Percentiles rank a stretch among this genome's conserved stretches.
phyloP scores from a whole-genome alignment of 2,113 vertebrate species.

The Apus apus region DNA sequence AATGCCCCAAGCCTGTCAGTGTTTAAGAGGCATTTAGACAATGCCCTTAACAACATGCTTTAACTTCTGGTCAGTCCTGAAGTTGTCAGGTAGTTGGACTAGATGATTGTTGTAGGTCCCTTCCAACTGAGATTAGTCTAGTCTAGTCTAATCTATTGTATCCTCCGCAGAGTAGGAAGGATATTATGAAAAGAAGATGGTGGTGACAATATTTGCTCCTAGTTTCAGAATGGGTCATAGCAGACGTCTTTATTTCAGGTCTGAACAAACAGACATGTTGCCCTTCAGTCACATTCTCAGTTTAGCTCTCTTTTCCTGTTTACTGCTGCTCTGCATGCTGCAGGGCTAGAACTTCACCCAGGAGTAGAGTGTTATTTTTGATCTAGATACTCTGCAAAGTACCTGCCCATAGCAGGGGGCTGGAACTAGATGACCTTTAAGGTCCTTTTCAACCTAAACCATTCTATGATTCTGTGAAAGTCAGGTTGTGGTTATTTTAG shows the following conservation, averaged over 20 bases:
- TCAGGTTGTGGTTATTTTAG: neutral
- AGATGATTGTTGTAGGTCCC: neutral
- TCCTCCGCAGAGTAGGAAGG: neutral
- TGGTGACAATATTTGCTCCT: neutral
- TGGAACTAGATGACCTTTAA: too few relatives aligned
- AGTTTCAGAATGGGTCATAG: neutral
- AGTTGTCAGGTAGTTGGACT: neutral
- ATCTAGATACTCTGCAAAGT: neutral
- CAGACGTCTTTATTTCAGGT: neutral
- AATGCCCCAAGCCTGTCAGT: neutral
- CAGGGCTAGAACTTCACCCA: neutral
- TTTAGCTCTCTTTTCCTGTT: slow-evolving; percentile 24
- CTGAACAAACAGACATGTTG: neutral
- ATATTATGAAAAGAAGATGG: neutral
- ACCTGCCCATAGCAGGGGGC: too few relatives aligned
- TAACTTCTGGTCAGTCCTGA: neutral
- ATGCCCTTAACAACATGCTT: too few relatives aligned
- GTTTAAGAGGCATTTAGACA: neutral
- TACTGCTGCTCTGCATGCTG: neutral
- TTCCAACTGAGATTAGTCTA: neutral
- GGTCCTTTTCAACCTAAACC: too few relatives aligned
- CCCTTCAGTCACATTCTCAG: neutral
- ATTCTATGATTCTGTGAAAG: too few relatives aligned
- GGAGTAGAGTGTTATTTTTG: neutral
- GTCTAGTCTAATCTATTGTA: too few relatives aligned